Base-by-base conservation (phyloP, 2,797 vertebrate species). In the Labeo calbasu region DNA sequence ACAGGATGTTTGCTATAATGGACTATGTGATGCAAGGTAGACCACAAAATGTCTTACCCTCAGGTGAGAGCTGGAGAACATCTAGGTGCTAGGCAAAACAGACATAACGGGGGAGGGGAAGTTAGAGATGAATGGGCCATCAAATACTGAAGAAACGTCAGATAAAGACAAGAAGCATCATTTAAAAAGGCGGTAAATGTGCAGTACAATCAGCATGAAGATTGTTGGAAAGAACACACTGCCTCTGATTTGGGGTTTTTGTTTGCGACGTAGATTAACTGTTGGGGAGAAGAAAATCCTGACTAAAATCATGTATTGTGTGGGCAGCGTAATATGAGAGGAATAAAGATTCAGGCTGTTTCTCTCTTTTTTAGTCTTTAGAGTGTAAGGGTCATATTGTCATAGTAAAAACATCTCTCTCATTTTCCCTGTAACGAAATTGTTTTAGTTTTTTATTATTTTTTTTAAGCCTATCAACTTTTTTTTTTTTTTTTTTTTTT, bases 121-220 rank as follows among this genome's bases (percentile, higher is more conserved):
- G 53, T 72, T 21, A 63, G 28, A 72, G 66, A 72, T 65, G 55
- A 78, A 92, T 92, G 90, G 90, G 91, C 92, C 91, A 94, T 95
- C 93, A 95, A 94, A 94, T 93, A 94, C 94, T 94, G 92, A 95
- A 94, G 91, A 93, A 94, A 94, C 89, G 91, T 94, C 93, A 92
- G 90, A 91, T 91, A 89, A 91, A 92, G 92, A 92, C 89, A 91
- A 89, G 91, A 93, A 92, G 92, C 92, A 93, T 92, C 89, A 93
- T 92, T 91, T 93, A 92, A 91, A 77, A 40, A 63, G 65, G 53
- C 40, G 19, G 40, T 3, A 51, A 63, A 84, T 72, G 21, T 43
- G 21, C n/a, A 40, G 43, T 2, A 7, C 55, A 79, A 84, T 84
- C 21, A 71, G n/a, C 15, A 25, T 72, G 55, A 43, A 63, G 40